Evolutionary conservation across 92 coral and sea anemone genomes (phyloP).

Genomic region (Bergia sp.): DNA sequence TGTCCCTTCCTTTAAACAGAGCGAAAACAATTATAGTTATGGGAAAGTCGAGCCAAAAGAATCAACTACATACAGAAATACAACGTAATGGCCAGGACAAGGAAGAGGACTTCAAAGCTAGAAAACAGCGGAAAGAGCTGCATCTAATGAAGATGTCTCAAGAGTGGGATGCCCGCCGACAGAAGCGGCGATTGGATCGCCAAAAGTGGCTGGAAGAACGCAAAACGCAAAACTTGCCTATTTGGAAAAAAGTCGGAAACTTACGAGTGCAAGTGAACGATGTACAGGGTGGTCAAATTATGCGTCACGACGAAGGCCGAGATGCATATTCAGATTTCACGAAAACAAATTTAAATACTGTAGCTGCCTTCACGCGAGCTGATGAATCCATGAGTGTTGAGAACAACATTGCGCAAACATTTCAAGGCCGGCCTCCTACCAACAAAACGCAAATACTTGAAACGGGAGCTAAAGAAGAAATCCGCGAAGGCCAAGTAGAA

Average conservation of each 20-base stretch:
- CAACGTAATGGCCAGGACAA: conserved; percentile 16
- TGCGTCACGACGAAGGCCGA: conserved; percentile 38
- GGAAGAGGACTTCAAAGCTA: conserved; percentile 47
- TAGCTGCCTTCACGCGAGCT: conserved; percentile 1
- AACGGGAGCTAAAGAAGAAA: background rate
- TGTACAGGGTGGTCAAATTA: conserved; percentile 40
- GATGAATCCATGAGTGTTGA: conserved; percentile 7
- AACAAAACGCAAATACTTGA: background rate
- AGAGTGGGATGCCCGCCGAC: conserved; percentile 90
- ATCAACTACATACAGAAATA: conserved; percentile 1
- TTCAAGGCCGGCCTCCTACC: background rate
- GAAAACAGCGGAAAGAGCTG: conserved; percentile 68
- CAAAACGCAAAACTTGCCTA: conserved; percentile 65
- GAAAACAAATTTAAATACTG: conserved; percentile 43
- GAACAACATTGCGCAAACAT: background rate
- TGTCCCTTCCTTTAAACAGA: background rate
- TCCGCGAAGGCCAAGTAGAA: background rate
- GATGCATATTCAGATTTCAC: conserved; percentile 41
- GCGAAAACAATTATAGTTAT: conserved; percentile 1
- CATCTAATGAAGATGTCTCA: conserved; percentile 86
- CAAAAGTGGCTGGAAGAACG: conserved; percentile 90
- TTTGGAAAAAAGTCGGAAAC: conserved; percentile 71
- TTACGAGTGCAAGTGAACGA: conserved; percentile 69
- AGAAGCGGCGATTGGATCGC: conserved; percentile 81
- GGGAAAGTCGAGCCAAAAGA: conserved; percentile 35